A percentile compares a stretch with the other conserved stretches of the same genome.
Conservation (phyloP, 1,140 invertebrate species). For the Lethrus apterus region DNA sequence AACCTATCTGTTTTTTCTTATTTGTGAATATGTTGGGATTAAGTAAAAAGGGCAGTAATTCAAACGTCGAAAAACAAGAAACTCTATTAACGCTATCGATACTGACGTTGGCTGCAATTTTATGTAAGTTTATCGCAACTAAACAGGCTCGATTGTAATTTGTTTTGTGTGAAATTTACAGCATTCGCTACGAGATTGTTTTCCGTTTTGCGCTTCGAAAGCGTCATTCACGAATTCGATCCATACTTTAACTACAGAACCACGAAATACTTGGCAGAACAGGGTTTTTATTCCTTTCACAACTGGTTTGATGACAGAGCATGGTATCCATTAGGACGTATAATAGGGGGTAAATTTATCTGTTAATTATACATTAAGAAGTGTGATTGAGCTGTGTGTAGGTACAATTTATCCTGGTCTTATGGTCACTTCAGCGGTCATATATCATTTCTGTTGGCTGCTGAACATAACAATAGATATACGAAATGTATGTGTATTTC, state of each 20-base stretch:
- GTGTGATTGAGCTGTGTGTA: conserved; percentile 37
- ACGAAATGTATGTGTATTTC: conserved; percentile 94
- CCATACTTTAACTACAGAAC: conserved; percentile 98
- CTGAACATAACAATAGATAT: conserved; percentile 94
- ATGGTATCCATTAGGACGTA: conserved; percentile 96
- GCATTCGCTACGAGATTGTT: conserved; percentile 93
- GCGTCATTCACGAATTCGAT: conserved; percentile 98
- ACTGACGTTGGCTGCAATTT: conserved; percentile 81
- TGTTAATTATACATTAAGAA: neutral
- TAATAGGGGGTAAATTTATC: conserved; percentile 72
- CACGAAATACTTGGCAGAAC: conserved; percentile 87
- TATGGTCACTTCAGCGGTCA: conserved; percentile 92
- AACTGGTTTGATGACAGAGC: conserved; percentile 99
- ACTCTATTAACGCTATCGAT: conserved; percentile 88
- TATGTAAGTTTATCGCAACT: conserved; percentile 66
- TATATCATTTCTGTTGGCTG: conserved; percentile 84
- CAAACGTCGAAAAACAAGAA: conserved; percentile 87
- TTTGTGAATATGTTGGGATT: too few species aligned
- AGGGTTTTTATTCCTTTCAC: conserved; percentile 96
- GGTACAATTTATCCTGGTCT: conserved; percentile 96
- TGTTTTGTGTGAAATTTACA: conserved; percentile 46
- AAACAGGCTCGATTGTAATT: conserved; percentile 7
- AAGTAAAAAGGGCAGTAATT: too few species aligned
- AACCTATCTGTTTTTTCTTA: too few species aligned
- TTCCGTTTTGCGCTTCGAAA: conserved; percentile 94